Base-by-base conservation (phyloP, 2,888 invertebrate genomes). In the Agrotis segetum region DNA sequence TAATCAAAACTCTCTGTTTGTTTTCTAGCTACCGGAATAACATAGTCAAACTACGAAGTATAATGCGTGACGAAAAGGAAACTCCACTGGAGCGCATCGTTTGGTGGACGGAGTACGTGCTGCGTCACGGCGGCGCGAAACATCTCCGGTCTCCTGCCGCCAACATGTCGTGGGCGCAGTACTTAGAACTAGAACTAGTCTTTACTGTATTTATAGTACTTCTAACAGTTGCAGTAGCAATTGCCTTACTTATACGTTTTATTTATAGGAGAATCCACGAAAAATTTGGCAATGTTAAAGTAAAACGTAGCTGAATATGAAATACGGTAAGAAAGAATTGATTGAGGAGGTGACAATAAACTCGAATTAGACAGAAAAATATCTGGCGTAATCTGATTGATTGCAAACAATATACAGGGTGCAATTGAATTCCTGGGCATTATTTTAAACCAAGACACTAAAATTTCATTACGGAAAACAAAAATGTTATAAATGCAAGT, bases 31-130 rank as follows among this genome's bases (percentile, higher is more conserved):
- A 84, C 24, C 77, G 77, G 0, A 56, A 59, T 0, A 85, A 86
- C 24, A 58, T 84, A 3, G 5, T 59, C 2, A 61, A 58, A 13
- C 74, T 86, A 0, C 66, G 74, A 4, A 59, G 52, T 2, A 3
- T 79, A 1, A 80, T 85, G 52, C 47, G 14, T 0, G 85, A 83
- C 40, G 66, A 83, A 55, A 83, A 80, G 0, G 73, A 81, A 68
- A 16, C 63, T 4, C 83, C 90, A 0, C n/a, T 91, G 53, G 89
- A 91, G 14, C 91, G 92, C 13, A 94, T 94, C 0, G 83, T 95
- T 14, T 95, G 56, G 56, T 56, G 56, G 56, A 56, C 34, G 14
- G 56, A 56, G 34, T 34, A 56, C 14, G 56, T 56, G 17, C n/a
- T 56, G 7, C 56, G 56, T 34, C 56, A 56, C 3, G 56, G 56